Conservation (phyloP, 2,113 vertebrate genomes). For the Psammodynastes pulverulentus region DNA sequence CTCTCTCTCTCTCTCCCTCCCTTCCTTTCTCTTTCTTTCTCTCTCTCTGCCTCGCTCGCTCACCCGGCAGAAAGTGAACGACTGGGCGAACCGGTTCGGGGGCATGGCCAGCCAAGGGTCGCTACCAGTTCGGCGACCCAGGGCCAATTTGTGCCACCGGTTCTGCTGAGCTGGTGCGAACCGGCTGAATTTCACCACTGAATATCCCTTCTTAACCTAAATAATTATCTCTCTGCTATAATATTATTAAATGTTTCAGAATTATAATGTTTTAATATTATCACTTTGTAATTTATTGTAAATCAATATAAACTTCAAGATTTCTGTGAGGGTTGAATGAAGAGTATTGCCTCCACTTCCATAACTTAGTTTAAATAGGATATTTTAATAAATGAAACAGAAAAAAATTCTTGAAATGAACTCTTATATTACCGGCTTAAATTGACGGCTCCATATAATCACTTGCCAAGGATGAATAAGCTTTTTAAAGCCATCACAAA, state of each 20-base stretch:
- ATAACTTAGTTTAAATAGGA: neutral
- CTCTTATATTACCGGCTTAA: neutral
- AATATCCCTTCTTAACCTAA: neutral
- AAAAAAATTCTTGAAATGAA: neutral
- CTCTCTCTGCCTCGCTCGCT: no score
- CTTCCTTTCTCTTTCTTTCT: no score
- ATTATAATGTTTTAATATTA: neutral
- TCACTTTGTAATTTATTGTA: neutral
- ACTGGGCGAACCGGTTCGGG: no score
- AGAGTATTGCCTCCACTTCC: neutral
- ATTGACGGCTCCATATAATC: neutral
- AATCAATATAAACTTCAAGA: neutral
- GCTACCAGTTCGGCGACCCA: no score
- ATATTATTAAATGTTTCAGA: neutral
- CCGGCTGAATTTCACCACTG: no score
- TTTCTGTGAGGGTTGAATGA: neutral
- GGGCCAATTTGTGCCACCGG: no score
- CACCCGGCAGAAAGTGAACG: no score
- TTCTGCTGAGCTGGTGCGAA: no score
- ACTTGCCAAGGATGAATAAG: neutral
- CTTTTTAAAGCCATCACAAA: neutral
- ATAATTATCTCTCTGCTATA: neutral
- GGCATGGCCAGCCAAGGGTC: no score
- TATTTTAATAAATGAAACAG: neutral
- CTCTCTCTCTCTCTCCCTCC: no score